Base-by-base conservation (phyloP, 2,888 invertebrate species). In the Callyntrura guangdongensis region DNA sequence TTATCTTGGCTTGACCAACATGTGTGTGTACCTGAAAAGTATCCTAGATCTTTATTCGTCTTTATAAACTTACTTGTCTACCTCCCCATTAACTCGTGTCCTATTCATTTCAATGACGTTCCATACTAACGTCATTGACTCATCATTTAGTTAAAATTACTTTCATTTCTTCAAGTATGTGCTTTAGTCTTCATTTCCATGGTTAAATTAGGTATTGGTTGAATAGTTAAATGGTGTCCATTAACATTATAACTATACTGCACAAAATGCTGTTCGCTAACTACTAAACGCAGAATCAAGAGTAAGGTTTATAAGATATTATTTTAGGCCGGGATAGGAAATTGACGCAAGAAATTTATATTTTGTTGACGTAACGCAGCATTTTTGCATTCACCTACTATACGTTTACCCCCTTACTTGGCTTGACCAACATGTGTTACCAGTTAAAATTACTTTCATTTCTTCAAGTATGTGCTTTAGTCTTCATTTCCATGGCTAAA, bases 281-380 rank as follows among this genome's bases (percentile, higher is more conserved):
- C 3, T 6, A 36, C 36, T 36, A 4, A 36, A 36, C 36, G 36
- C 36, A 2, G 36, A 36, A 74, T 20, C 47, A 22, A 74, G 72
- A 74, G 20, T 20, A 47, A 36, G 53, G 53, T 53, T 74, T 74
- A 74, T 77, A 53, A 25, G 27, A 25, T 53, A 77, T 77, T 36
- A 36, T 36, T 36, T 53, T 67, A 14, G 17, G 61, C 3, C 14
- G 11, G 17, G 36, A 81, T 36, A 56, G 81, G 61, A 36, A 81
- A 36, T 61, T 61, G 59, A 61, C 61, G 36, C 61, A 53, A 25
- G 45, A 61, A 36, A 17, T 14, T 81, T 61, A 11, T 64, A 64
- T 74, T 25, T 25, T 53, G 77, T 36, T 36, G 36, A 36, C 36
- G 36, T 53, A 53, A 25, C 25, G n/a, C 17, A 59, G 25, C 36